Evolutionary conservation across 1,140 invertebrate species (phyloP), one percentile per base, ranked within the genome.

Genomic region (Apis florea): DNA sequence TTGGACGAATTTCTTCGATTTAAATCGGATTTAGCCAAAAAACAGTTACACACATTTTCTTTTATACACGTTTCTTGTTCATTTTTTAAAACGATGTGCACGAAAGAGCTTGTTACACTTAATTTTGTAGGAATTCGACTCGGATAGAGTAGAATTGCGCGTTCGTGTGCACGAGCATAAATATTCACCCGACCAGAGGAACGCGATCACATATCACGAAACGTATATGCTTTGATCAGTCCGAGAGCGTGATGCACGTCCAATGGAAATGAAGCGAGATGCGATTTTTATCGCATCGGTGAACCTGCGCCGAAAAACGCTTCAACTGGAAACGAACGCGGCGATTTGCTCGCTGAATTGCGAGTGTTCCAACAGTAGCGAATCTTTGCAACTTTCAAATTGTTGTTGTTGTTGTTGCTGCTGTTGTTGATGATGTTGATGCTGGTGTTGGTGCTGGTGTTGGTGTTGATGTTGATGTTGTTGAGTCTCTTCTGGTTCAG

Each of bases 281-380:
- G 68, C 72, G 79, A 72, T 31, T 72, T 51, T 59, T 40, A 24
- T 66, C 70, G 61, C 56, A 54, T 19, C 72, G 75, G 24, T 70
- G 54, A 63, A 78, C 15, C 61, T 56, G 63, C n/a, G 51, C 24
- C 53, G 47, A 51, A 64, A 54, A 56, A 73, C 76, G 81, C 82
- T 93, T 94, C 92, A 93, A 91, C 92, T 94, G 79, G 93, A 93
- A 58, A 93, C 93, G 72, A 92, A 94, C 17, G 93, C 88, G 1
- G 93, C 92, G 80, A 94, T 93, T 81, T 93, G 92, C 90, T 93
- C 93, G 88, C 90, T 93, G 79, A 93, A 94, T 72, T 93, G 93
- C 85, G 91, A 88, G 82, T 94, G 93, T 82, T 93, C 92, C 12
- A 92, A 71, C 26, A 94, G 82, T 9, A 94, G 69, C 1, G 92